A percentile compares a stretch with the other conserved stretches of the same genome.
phyloP scores from a whole-genome alignment of 1,140 invertebrate genomes.

The Glossosoma conforme region DNA sequence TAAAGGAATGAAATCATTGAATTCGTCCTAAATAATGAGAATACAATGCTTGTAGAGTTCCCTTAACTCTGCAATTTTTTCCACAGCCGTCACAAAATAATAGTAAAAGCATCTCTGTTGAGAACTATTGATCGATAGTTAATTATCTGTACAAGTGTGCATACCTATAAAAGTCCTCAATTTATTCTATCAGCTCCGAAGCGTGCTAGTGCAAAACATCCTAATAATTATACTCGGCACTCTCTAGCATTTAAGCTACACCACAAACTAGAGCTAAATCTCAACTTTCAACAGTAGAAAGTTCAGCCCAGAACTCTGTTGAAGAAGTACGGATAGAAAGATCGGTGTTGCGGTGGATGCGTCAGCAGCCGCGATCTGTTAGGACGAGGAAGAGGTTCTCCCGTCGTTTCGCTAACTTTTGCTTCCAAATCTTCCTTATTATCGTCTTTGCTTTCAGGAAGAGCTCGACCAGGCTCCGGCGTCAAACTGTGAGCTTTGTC shows the following conservation, averaged over 20 bases:
- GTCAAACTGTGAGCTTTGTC: too few species aligned
- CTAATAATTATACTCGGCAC: slow-evolving; percentile 14
- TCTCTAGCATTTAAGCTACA: slow-evolving; percentile 14
- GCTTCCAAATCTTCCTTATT: too few species aligned
- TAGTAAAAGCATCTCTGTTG: too few species aligned
- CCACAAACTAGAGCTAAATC: slow-evolving; percentile 2
- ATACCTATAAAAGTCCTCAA: slow-evolving; percentile 12
- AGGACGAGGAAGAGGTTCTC: slow-evolving; percentile 24
- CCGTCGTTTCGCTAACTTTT: too few species aligned
- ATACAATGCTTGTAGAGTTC: too few species aligned
- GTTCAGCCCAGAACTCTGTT: slow-evolving; percentile 31
- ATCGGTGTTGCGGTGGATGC: slow-evolving; percentile 28
- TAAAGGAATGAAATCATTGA: too few species aligned
- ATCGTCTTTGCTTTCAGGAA: slow-evolving; percentile 6
- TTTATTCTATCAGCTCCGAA: slow-evolving; percentile 10
- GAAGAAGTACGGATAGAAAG: slow-evolving; percentile 31
- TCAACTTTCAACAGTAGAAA: neutral
- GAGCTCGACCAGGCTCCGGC: too few species aligned
- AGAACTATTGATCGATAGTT: too few species aligned
- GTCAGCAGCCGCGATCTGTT: slow-evolving; percentile 28
- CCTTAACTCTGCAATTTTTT: too few species aligned
- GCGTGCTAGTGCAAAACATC: slow-evolving; percentile 24
- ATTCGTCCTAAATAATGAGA: too few species aligned
- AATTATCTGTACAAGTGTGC: too few species aligned
- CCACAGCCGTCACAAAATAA: too few species aligned